Evolutionary conservation across 30 jellyfish, hydroid and myxozoan genomes (phyloP).

Genomic region (Hydractinia symbiolongicarpus): DNA sequence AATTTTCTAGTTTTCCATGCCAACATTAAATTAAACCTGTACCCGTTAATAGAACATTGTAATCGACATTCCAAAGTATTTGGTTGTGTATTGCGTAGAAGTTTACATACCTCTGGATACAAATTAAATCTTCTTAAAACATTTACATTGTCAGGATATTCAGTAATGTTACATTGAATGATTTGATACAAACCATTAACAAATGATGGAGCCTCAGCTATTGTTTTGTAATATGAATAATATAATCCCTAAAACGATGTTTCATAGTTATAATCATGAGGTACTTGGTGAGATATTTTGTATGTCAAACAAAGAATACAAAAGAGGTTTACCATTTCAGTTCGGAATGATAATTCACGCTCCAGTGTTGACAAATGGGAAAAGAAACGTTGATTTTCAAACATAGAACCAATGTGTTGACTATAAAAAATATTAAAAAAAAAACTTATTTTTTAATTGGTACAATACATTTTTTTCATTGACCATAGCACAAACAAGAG

Average conservation of each 20-base stretch:
- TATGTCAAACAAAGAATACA: too few relatives aligned
- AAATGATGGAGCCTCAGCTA: slow-evolving; percentile 69
- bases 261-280: neutral
- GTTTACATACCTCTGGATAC: slow-evolving; percentile 73
- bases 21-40: too few relatives aligned
- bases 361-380: slow-evolving; percentile 92
- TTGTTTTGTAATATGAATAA: slow-evolving; percentile 86
- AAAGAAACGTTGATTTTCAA: slow-evolving; percentile 76
- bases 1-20: too few relatives aligned
- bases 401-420: slow-evolving; percentile 75
- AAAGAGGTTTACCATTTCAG: slow-evolving; percentile 71
- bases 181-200: slow-evolving; percentile 55
- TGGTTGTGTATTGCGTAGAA: neutral
- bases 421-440: slow-evolving; percentile 21
- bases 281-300: too few relatives aligned
- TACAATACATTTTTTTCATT: neutral
- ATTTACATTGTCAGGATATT: slow-evolving; percentile 74
- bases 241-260: slow-evolving; percentile 71
- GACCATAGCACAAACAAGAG: too few relatives aligned
- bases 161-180: slow-evolving; percentile 76
- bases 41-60: too few relatives aligned
- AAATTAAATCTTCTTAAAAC: slow-evolving; percentile 86
- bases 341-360: slow-evolving; percentile 85
- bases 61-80: too few relatives aligned
- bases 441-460: neutral